Base-by-base conservation (phyloP, 1,140 invertebrate species). In the Centruroides sculpturatus region DNA sequence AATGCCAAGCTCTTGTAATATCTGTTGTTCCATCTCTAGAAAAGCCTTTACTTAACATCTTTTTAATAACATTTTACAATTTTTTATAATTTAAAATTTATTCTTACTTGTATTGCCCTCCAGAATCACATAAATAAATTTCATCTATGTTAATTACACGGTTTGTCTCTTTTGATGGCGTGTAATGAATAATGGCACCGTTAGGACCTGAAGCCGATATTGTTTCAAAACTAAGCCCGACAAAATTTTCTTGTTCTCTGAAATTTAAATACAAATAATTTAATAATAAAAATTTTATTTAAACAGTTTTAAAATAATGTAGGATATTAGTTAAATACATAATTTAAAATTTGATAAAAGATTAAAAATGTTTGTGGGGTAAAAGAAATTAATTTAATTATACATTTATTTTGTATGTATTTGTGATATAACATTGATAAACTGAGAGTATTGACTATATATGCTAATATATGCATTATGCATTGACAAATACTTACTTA, bases 111-210 rank as follows among this genome's bases (percentile, higher is more conserved):
- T 83, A 85, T 66, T 83, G 82, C 35, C 83, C 91, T 1, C 95
- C 95, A 7, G 92, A 93, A 75, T 98, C 95, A 69, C 91, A 83
- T 3, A 99, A 75, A 72, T 92, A 96, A 55, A 98, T 74, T 68
- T 87, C 83, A 50, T 85, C 76, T 23, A 74, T 75, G 23, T 79
- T 83, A 12, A 98, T 85, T 35, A 74, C 71, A 41, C 81, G 76
- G 71, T 93, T 85, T 4, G 82, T 89, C 47, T 83, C 81, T 54
- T 77, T 68, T 4, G 79, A 75, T 0, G 90, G 85, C 55, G 76
- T 71, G 74, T 99, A 99, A 77, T 99, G 96, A 68, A 98, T 95
- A 10, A 98, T 83, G 10, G 95, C 91, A 12, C 83, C 92, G 76
- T 99, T 89, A 41, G 88, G 79, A 0, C 94, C 95, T 9, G 83